phyloP scores from a whole-genome alignment of 1,140 invertebrate species.

The Aphis gossypii region DNA sequence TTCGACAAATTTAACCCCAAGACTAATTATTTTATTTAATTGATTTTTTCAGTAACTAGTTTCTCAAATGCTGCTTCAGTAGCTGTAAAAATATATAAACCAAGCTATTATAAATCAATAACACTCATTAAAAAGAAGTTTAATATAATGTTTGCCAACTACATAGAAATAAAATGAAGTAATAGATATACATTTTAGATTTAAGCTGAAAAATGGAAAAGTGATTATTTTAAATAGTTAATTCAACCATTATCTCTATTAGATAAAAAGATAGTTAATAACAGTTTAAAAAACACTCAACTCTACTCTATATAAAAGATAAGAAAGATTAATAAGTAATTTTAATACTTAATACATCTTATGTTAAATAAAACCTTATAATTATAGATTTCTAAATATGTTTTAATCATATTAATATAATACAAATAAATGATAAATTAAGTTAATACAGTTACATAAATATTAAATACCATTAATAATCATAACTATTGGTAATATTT shows the following conservation, averaged over 20 bases:
- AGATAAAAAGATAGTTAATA: neutral
- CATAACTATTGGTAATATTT: neutral
- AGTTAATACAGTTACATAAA: neutral
- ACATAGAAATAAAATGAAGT: neutral
- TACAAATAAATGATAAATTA: neutral
- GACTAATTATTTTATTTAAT: conserved; percentile 36
- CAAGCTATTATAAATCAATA: neutral
- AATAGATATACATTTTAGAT: neutral
- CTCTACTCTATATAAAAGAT: neutral
- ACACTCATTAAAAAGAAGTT: neutral
- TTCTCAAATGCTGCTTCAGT: conserved; percentile 30
- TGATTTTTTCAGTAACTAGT: conserved; percentile 32
- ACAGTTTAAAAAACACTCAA: neutral
- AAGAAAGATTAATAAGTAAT: neutral
- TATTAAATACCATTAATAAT: no score
- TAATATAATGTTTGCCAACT: neutral
- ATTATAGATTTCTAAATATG: neutral
- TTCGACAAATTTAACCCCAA: neutral
- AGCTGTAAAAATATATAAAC: neutral
- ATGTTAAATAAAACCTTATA: neutral
- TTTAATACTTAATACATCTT: neutral
- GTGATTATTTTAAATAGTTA: neutral
- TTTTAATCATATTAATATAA: neutral
- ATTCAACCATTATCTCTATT: neutral
- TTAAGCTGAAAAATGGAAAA: neutral